These are phyloP conservation scores for Catonia carolina DNA, from an alignment of 2,888 invertebrate species.

Conservation along the genomic window DNA sequence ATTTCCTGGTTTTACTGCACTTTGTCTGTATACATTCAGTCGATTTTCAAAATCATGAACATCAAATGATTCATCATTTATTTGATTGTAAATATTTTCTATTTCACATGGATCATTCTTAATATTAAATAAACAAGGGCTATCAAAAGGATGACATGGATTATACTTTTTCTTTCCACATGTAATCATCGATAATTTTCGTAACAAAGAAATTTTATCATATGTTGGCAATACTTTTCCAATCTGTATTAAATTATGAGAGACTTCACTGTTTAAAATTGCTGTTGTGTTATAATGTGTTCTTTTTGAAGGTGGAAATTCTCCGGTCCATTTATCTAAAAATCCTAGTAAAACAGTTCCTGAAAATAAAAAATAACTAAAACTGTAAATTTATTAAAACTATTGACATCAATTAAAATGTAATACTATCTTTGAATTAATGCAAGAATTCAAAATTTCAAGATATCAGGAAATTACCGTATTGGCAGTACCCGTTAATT, in stretches of 20 bases:
- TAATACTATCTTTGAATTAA: no score
- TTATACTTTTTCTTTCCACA: background rate
- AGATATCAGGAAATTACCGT: no score
- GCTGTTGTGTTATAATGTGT: slow-evolving; percentile 6
- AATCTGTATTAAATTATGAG: background rate
- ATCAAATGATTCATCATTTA: slow-evolving; percentile 22
- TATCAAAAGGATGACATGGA: slow-evolving; percentile 16
- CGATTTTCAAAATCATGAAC: slow-evolving; percentile 17
- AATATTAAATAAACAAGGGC: slow-evolving; percentile 27
- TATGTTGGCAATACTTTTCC: background rate
- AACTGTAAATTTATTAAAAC: no score
- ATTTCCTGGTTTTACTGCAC: slow-evolving; percentile 23
- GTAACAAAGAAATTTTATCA: slow-evolving; percentile 3
- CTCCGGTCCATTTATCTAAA: slow-evolving; percentile 30
- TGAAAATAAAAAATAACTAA: slow-evolving; percentile 23
- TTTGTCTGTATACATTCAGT: slow-evolving; percentile 21
- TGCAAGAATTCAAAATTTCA: no score
- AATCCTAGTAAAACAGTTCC: slow-evolving; percentile 30
- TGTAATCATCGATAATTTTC: slow-evolving; percentile 7
- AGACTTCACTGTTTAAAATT: slow-evolving; percentile 20
- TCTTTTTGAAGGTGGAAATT: slow-evolving; percentile 2
- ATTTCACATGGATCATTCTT: slow-evolving; percentile 28
- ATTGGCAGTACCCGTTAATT: no score
- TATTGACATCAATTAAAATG: no score
- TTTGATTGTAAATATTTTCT: slow-evolving; percentile 20